A percentile compares a stretch with the other conserved stretches of the same genome.
Conservation (phyloP, 2,113 vertebrate species). For the Hypocryptadius cinnamomeus region DNA sequence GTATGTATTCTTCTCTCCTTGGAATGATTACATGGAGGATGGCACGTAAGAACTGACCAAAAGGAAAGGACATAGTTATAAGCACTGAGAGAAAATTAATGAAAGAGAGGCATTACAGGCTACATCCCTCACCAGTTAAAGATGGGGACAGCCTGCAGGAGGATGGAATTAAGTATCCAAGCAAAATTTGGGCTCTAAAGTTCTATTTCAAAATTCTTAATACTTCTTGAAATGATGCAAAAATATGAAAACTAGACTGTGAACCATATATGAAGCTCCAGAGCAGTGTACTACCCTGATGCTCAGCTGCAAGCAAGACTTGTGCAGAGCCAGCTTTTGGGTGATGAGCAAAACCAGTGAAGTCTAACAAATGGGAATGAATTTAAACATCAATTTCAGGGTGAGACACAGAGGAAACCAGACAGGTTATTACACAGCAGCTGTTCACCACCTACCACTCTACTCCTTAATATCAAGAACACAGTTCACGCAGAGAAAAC, state of each 20-base stretch:
- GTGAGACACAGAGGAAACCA: neutral
- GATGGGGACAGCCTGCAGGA: neutral
- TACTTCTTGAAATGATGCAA: neutral
- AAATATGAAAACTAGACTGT: neutral
- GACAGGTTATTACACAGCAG: neutral
- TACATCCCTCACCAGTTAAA: neutral
- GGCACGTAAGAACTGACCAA: neutral
- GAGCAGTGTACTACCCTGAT: neutral
- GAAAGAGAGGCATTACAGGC: neutral
- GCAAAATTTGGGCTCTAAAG: neutral
- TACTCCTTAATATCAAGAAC: neutral
- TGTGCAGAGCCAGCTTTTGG: neutral
- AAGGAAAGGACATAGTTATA: neutral
- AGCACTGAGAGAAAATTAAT: neutral
- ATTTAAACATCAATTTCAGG: neutral
- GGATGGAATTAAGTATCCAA: neutral
- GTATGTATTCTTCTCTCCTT: neutral
- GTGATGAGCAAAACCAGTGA: neutral
- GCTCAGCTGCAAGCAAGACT: neutral
- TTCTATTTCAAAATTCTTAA: neutral
- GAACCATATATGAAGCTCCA: neutral
- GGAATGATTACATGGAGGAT: neutral
- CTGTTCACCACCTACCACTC: neutral
- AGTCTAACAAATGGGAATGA: neutral
- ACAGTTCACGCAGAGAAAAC: neutral